phyloP scores from a whole-genome alignment of 2,888 invertebrate species.

The Drosophila bunnanda region DNA sequence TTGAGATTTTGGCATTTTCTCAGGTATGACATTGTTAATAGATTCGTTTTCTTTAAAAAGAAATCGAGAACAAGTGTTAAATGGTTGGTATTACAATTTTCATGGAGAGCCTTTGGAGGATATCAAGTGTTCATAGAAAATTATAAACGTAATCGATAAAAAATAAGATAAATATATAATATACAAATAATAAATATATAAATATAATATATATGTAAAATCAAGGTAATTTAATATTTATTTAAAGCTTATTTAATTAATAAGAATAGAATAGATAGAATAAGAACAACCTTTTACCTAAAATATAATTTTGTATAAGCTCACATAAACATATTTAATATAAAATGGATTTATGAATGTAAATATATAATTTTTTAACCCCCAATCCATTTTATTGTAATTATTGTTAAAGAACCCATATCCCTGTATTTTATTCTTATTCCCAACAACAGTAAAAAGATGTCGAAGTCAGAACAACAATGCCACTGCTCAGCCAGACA shows the following conservation, averaged over 20 bases:
- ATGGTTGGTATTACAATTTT: neutral
- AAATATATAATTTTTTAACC: too few species aligned
- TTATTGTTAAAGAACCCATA: neutral
- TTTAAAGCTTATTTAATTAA: too few species aligned
- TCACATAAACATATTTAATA: too few species aligned
- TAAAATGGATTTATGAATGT: too few species aligned
- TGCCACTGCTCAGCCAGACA: conserved; percentile 1
- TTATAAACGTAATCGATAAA: neutral
- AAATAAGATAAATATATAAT: neutral
- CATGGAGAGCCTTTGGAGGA: neutral
- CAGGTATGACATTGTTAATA: conserved; percentile 35
- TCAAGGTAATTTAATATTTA: too few species aligned
- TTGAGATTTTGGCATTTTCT: conserved; percentile 53
- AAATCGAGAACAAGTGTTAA: conserved; percentile 20
- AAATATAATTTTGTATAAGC: too few species aligned
- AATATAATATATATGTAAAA: too few species aligned
- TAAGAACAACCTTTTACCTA: too few species aligned
- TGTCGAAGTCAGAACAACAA: conserved; percentile 3
- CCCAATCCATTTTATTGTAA: too few species aligned
- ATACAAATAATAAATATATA: too few species aligned
- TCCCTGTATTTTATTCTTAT: neutral
- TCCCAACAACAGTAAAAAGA: conserved; percentile 6
- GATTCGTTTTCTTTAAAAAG: neutral
- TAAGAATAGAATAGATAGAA: too few species aligned
- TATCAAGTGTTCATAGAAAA: too few species aligned